Evolutionary conservation across 2,113 vertebrate genomes (phyloP).

Genomic region (Corythornis cristatus): DNA sequence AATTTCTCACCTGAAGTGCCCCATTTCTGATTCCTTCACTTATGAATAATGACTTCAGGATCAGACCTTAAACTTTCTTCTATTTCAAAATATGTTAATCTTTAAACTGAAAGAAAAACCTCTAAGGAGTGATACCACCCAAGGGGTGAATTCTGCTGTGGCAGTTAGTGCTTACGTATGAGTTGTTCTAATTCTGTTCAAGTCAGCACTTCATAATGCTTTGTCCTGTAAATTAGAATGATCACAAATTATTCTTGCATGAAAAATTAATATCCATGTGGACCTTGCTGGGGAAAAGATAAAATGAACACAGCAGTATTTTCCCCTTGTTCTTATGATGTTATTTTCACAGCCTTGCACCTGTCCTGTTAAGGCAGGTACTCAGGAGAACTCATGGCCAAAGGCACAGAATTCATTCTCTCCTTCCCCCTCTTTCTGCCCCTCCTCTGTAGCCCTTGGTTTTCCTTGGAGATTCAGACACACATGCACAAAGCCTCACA

Average conservation of each 20-base stretch:
- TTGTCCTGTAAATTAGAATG: constrained; percentile 24
- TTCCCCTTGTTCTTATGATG: neutral
- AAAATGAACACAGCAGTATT: neutral
- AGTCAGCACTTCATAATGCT: constrained; percentile 8
- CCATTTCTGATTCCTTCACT: neutral
- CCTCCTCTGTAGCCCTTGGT: rapidly evolving
- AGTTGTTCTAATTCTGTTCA: constrained; percentile 21
- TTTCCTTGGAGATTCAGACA: neutral
- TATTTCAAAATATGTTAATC: neutral
- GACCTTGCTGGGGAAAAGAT: neutral
- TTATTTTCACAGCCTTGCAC: neutral
- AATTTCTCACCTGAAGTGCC: neutral
- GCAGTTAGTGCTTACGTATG: neutral
- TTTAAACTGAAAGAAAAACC: constrained; percentile 7
- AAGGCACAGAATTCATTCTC: neutral
- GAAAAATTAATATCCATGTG: neutral
- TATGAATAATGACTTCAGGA: neutral
- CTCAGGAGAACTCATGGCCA: neutral
- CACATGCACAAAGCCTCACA: neutral
- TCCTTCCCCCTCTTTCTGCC: neutral
- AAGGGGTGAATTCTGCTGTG: neutral
- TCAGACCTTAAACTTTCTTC: neutral
- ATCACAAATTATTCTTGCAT: constrained; percentile 5
- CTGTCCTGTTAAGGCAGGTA: neutral
- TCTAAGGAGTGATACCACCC: neutral